phyloP scores from a whole-genome alignment of 1,140 invertebrate species.

The Meloidogyne exigua region DNA sequence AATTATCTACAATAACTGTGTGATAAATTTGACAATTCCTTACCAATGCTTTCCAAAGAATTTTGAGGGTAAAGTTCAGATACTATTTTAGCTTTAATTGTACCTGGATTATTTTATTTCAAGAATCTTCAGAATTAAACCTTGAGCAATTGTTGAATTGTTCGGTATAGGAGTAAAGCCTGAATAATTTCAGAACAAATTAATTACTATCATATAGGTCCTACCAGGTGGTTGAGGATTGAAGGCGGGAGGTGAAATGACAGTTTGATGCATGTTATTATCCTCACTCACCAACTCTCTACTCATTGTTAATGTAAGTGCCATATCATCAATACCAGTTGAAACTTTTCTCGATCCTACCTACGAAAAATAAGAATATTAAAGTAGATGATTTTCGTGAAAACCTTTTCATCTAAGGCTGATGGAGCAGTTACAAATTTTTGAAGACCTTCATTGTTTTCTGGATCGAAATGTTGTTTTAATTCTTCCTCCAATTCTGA shows the following conservation, averaged over 20 bases:
- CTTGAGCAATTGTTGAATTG: neutral
- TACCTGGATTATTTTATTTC: neutral
- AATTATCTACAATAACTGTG: neutral
- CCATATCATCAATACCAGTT: neutral
- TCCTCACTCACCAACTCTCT: neutral
- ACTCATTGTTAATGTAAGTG: neutral
- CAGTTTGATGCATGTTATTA: neutral
- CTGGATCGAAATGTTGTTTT: neutral
- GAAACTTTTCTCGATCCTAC: neutral
- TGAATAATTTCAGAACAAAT: neutral
- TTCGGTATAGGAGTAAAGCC: neutral
- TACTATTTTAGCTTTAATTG: neutral
- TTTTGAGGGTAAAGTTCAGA: neutral
- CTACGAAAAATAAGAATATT: neutral
- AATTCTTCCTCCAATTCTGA: conserved; percentile 39
- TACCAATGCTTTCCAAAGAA: conserved; percentile 12
- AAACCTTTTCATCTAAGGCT: neutral
- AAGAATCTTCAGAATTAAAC: neutral
- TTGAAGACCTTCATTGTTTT: neutral
- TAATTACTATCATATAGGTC: neutral
- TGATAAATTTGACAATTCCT: neutral
- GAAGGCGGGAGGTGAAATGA: conserved; percentile 16
- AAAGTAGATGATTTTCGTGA: neutral
- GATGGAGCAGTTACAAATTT: conserved; percentile 28
- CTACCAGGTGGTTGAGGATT: conserved; percentile 24